Evolutionary conservation across 2,797 vertebrate genomes (phyloP), one percentile per base, ranked within the genome.

Genomic region (Myotis vivesi): DNA sequence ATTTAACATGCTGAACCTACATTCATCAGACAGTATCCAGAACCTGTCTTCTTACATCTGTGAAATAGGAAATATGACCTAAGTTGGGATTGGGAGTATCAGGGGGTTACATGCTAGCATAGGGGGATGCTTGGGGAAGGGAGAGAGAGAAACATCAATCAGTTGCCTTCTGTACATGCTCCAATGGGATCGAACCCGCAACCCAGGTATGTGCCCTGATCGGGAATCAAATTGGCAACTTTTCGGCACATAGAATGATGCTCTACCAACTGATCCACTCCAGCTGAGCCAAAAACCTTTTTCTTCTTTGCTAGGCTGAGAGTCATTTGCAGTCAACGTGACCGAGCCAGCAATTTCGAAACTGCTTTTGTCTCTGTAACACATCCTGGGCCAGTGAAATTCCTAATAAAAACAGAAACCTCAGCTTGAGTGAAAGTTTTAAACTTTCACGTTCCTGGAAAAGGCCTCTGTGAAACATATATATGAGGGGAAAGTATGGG

Each of bases 301-400:
- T 38, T 72, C 5, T 68, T 23, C 72, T 75, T 80, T 87, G 36
- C 71, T 62, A 16, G 5, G 9, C n/a, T 64, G 44, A 89, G 55
- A 68, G 44, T 83, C 87, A 64, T 38, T 79, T 38, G 46, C 36
- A 66, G 33, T 19, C 53, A 86, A 36, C 0, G 0, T 49, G 46
- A 64, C 62, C 38, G 36, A 94, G 73, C 36, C 28, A 82, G 62
- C 81, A 57, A 38, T 89, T 91, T 79, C 75, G 87, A 77, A 91
- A 77, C 36, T 72, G 22, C n/a, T 95, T 87, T 75, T 89, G 86
- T 89, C 69, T 33, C 33, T 55, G 8, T 73, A 77, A 68, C 22
- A 83, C 20, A 73, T 66, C 44, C 84, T 75, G 25, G 30, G 41
- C 44, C 69, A 41, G 3, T 81, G 79, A 82, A 91, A 22, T 80